These are phyloP conservation scores for Peribatodes rhomboidaria DNA, from an alignment of 2,888 invertebrate species.

Conservation along the genomic window DNA sequence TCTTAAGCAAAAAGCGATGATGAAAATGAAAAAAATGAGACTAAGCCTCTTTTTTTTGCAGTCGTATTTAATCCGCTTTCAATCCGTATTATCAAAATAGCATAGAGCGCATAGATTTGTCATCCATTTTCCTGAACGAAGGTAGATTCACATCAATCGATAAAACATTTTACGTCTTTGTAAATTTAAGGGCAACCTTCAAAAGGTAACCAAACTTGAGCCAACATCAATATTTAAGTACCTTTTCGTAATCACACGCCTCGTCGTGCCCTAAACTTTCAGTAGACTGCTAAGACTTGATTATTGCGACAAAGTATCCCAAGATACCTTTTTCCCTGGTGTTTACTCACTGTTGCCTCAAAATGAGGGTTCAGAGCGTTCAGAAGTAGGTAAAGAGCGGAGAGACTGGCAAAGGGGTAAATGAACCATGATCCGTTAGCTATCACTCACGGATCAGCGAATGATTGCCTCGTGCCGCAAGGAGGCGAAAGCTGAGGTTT, in stretches of 20 bases:
- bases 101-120: background rate
- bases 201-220: constrained; percentile 18
- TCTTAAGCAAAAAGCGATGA: too few relatives aligned
- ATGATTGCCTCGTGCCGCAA: constrained; percentile 15
- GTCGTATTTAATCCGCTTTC: background rate
- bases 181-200: constrained; percentile 17
- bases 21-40: background rate
- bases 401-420: constrained; percentile 23
- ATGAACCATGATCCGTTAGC: constrained; percentile 29
- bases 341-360: constrained; percentile 3
- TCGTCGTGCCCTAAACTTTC: background rate
- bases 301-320: constrained; percentile 10
- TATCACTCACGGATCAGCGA: constrained; percentile 28
- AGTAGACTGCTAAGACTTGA: background rate
- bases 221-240: constrained; percentile 12
- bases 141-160: constrained; percentile 15
- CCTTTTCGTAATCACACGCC: constrained; percentile 9
- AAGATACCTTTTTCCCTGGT: background rate
- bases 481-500: constrained; percentile 14
- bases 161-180: constrained; percentile 12
- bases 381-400: constrained; percentile 3
- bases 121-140: background rate
- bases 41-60: background rate
- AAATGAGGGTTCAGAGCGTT: constrained; percentile 3
- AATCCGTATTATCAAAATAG: background rate